phyloP scores from a whole-genome alignment of 2,797 vertebrate species.

The Hipposideros larvatus region DNA sequence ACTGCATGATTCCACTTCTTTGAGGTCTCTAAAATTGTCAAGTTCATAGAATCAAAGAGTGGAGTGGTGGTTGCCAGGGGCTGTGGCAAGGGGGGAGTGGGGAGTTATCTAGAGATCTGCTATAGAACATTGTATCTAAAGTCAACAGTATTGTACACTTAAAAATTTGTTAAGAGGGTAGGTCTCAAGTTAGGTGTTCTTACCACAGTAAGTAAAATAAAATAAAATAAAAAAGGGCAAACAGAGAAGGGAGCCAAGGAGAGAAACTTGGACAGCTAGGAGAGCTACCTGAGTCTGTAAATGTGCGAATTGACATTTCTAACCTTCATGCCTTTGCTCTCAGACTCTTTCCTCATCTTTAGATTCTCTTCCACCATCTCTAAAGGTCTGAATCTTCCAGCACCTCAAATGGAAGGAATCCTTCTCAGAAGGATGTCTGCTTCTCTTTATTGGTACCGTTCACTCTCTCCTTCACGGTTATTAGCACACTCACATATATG shows the following conservation, averaged over 20 bases:
- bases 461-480: background rate
- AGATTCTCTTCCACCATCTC: background rate
- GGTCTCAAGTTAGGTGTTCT: background rate
- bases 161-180: background rate
- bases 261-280: background rate
- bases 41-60: background rate
- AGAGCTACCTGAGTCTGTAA: background rate
- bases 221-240: background rate
- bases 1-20: background rate
- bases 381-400: background rate
- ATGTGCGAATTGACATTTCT: background rate
- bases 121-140: background rate
- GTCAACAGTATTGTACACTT: background rate
- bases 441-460: background rate
- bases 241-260: constrained; percentile 11
- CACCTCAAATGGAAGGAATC: background rate
- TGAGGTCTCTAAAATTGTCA: background rate
- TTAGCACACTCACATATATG: background rate
- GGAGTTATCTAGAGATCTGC: background rate
- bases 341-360: background rate
- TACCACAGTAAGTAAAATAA: background rate
- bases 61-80: background rate
- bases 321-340: background rate
- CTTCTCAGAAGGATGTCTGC: background rate
- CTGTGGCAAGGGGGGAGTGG: no score